Evolutionary conservation across 1,140 invertebrate species (phyloP), one percentile per base, ranked within the genome.

Genomic region (Drosophila takahashii): DNA sequence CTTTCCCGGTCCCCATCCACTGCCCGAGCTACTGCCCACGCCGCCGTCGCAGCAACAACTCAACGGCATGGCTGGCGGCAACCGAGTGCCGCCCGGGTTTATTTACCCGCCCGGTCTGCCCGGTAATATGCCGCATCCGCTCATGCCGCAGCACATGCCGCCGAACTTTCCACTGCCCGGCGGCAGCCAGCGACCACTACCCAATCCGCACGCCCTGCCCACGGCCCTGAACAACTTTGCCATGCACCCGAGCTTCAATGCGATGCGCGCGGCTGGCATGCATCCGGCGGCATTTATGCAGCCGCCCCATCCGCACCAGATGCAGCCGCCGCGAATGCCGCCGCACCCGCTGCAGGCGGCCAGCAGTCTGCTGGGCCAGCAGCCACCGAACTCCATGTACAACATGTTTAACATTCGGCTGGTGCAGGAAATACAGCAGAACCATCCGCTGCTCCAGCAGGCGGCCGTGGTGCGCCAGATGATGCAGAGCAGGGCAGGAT

Each of bases 401-500:
- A 91, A 91, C 61, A 91, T 91, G 91, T 92, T 92, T 3, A 92
- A 92, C 44, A 91, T 93, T 75, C 92, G 92, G 47, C 73, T 94
- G 29, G 93, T 94, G 1, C 93, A 94, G 60, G 89, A 94, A 51
- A 94, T 94, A 54, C 94, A 94, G 75, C 94, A 94, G 69, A 94
- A 94, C 4, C 94, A 94, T 91, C 94, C 94, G 7, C 92, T 94
- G 86, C 71, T 94, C 18, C 90, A 91, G 51, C 84, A 91, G 15
- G 84, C 81, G 0, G 76, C 77, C 10, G 87, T 76, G 48, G 66
- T 44, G 4, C 76, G 74, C 1, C 90, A 91, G 37, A 86, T 90
- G 56, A 77, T 85, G 44, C 83, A 91, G 34, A 62, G 44, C 50
- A 56, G 77, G 3, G 42, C 45, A 0, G 75, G 70, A 4, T 77